Evolutionary conservation across 1,140 invertebrate species (phyloP).

Genomic region (Drosophila sulfurigaster): DNA sequence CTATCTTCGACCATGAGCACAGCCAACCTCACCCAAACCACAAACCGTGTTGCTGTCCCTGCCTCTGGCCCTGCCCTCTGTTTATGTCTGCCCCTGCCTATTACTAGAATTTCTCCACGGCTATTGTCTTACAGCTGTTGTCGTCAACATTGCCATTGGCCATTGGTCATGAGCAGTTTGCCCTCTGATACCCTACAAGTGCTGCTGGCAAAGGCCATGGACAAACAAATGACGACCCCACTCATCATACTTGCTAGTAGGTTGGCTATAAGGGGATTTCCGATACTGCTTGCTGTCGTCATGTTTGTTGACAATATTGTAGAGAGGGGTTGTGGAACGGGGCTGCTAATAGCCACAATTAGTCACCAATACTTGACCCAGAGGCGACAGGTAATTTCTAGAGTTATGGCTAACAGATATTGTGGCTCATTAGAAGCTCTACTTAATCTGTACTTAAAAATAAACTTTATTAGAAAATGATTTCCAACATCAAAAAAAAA

Average conservation of each 20-base stretch:
- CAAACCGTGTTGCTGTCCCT: not conserved
- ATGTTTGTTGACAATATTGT: not conserved
- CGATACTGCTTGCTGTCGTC: not conserved
- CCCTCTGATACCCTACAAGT: constrained; percentile 69
- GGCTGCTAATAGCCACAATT: not conserved
- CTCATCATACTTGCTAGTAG: not conserved
- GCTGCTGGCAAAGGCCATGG: constrained; percentile 49
- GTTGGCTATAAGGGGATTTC: not conserved
- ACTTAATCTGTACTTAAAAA: too few relatives aligned
- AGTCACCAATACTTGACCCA: not conserved
- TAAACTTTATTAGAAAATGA: too few relatives aligned
- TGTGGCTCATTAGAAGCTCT: too few relatives aligned
- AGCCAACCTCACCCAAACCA: constrained; percentile 17
- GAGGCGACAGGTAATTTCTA: not conserved
- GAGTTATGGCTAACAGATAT: not conserved
- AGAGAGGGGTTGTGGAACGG: not conserved
- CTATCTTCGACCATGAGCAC: constrained; percentile 25
- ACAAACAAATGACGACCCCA: constrained; percentile 55
- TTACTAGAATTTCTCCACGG: constrained; percentile 23
- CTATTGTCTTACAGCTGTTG: constrained; percentile 14
- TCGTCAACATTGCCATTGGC: constrained; percentile 24
- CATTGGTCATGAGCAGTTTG: constrained; percentile 23
- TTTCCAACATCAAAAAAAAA: too few relatives aligned
- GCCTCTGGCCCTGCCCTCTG: not conserved
- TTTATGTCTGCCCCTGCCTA: not conserved